phyloP scores from a whole-genome alignment of 2,888 invertebrate genomes.

The Dryocosmus kuriphilus region DNA sequence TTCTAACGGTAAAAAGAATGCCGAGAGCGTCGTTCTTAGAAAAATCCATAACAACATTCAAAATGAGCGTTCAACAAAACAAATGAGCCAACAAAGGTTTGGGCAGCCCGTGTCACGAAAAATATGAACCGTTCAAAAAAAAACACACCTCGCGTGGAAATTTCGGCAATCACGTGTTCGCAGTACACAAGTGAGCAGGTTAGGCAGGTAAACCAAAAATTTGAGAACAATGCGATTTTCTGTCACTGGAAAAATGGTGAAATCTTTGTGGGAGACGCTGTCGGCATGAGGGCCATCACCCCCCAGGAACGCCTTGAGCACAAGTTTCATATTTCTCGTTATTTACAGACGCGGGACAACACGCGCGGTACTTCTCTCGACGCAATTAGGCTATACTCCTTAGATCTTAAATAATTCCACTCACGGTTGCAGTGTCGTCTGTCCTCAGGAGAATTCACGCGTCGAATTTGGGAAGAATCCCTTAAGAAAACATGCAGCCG shows the following conservation, averaged over 20 bases:
- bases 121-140: conserved; percentile 53
- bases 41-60: conserved; percentile 57
- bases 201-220: conserved; percentile 55
- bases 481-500: conserved; percentile 76
- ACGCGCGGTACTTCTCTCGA: conserved; percentile 29
- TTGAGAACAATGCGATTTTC: conserved; percentile 49
- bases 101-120: conserved; percentile 49
- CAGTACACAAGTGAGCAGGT: conserved; percentile 64
- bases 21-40: conserved; percentile 42
- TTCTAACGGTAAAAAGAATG: conserved; percentile 43
- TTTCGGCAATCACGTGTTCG: conserved; percentile 68
- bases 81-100: conserved; percentile 58
- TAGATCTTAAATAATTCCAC: conserved; percentile 58
- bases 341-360: conserved; percentile 52
- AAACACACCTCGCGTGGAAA: conserved; percentile 58
- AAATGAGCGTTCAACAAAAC: conserved; percentile 62
- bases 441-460: conserved; percentile 65
- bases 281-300: conserved; percentile 72
- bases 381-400: conserved; percentile 4
- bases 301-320: conserved; percentile 71
- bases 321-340: conserved; percentile 67
- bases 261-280: conserved; percentile 70
- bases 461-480: conserved; percentile 72
- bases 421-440: conserved; percentile 62
- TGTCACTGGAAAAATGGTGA: conserved; percentile 63